Base-by-base conservation (phyloP, 1,140 invertebrate genomes). In the Drosophila littoralis region DNA sequence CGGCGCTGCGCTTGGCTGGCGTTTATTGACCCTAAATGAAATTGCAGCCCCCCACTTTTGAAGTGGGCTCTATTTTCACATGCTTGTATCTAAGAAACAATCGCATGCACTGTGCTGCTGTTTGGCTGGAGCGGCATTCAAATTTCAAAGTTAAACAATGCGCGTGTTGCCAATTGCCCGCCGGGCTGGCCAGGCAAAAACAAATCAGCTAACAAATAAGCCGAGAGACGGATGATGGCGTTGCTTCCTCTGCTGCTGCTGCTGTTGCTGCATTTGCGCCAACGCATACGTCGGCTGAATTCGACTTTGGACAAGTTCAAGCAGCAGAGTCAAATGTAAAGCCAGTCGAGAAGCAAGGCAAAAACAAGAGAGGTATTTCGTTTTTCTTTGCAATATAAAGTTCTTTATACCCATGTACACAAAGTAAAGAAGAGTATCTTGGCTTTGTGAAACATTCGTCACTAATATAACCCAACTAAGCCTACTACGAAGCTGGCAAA, bases 1-100 rank as follows among this genome's bases (percentile, higher is more conserved):
- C 40, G 55, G 38, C 22, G 59, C 33, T 46, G 52, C 48, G 68
- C 59, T 76, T 75, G 36, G 51, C 48, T 88, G 64, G 80, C 83
- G 84, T 89, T 89, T 84, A 89, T 89, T 89, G 85, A 89, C 80
- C 85, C 84, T 89, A 73, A 84, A 88, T 89, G 70, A 83, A 80
- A 78, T 75, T 75, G 66, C 73, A 76, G 57, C 35, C 15, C 51
- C 28, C 22, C 22, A 5, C 6, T 59, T n/a, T 36, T 33, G 7
- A 40, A 43, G 9, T 65, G 50, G 28, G n/a, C 13, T 36, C 36
- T 35, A 46, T 66, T 58, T 73, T 58, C 74, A 58, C 69, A 73
- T 67, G 38, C 50, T 46, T 50, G 33, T 66, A 33, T 52, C 33
- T 40, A 84, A 54, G 51, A 8, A 36, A 84, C 81, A 82, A 71